Conservation (phyloP, 2,113 vertebrate species). For the Lynx canadensis region DNA sequence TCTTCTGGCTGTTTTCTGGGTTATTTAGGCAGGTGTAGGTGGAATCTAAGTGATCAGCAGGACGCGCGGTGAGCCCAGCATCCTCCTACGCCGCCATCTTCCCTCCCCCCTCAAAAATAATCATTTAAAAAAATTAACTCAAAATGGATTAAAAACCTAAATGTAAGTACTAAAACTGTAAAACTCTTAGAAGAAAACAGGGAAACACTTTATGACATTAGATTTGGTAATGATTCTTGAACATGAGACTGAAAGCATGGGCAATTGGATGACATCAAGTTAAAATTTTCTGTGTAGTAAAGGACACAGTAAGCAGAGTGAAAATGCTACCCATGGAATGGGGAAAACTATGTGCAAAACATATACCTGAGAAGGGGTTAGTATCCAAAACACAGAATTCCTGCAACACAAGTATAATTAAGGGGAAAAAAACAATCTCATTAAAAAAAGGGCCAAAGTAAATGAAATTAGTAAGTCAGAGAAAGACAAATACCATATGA, state of each 20-base stretch:
- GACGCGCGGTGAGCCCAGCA: no score
- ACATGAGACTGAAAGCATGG: neutral
- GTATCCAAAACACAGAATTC: neutral
- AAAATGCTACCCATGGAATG: neutral
- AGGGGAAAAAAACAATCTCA: neutral
- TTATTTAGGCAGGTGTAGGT: no score
- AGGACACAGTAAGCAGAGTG: neutral
- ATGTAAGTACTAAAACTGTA: no score
- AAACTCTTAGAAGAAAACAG: no score
- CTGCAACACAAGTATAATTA: neutral
- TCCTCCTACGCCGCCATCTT: no score
- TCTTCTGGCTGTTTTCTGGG: no score
- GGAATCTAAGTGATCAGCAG: no score
- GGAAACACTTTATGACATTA: neutral
- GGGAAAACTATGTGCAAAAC: neutral
- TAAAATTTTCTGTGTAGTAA: neutral
- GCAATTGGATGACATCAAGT: neutral
- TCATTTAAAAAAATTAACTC: no score
- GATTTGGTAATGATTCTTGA: neutral
- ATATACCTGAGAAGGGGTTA: neutral
- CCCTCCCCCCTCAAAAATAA: no score
- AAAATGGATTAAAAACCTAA: no score
- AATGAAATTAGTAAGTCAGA: no score
- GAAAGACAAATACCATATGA: no score
- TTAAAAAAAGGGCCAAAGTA: neutral